phyloP scores from a whole-genome alignment of 2,888 invertebrate species.

The Blastobasis lacticolella region DNA sequence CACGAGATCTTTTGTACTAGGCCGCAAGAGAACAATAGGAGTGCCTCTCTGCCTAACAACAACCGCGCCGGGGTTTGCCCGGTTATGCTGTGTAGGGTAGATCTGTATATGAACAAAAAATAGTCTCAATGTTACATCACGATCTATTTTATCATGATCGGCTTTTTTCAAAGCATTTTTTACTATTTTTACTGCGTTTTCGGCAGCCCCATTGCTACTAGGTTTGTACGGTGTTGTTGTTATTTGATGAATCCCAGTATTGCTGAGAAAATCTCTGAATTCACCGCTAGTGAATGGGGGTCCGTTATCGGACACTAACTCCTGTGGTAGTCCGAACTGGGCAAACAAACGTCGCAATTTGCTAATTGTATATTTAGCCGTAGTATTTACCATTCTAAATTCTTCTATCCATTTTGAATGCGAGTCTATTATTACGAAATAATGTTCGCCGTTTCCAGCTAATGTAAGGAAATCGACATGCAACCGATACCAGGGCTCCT shows the following conservation, averaged over 20 bases:
- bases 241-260: constrained; percentile 10
- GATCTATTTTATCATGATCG: not conserved
- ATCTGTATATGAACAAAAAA: not conserved
- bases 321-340: too few species aligned
- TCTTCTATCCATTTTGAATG: constrained; percentile 1
- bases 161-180: not conserved
- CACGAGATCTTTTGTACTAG: too few species aligned
- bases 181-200: constrained; percentile 12
- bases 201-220: constrained; percentile 13
- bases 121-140: not conserved
- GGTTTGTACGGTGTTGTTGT: constrained; percentile 12
- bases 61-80: not conserved
- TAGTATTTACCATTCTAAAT: not conserved
- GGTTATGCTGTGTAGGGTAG: not conserved
- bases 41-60: not conserved
- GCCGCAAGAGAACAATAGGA: too few species aligned
- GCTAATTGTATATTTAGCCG: too few species aligned
- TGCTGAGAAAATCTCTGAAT: constrained; percentile 9
- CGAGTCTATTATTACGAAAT: too few species aligned
- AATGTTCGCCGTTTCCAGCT: not conserved
- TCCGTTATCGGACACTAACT: too few species aligned
- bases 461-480: constrained; percentile 4
- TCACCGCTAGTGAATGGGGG: constrained; percentile 2
- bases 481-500: too few species aligned
- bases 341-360: too few species aligned